Base-by-base conservation (phyloP, 2,888 invertebrate genomes). In the Parelbella ahira region DNA sequence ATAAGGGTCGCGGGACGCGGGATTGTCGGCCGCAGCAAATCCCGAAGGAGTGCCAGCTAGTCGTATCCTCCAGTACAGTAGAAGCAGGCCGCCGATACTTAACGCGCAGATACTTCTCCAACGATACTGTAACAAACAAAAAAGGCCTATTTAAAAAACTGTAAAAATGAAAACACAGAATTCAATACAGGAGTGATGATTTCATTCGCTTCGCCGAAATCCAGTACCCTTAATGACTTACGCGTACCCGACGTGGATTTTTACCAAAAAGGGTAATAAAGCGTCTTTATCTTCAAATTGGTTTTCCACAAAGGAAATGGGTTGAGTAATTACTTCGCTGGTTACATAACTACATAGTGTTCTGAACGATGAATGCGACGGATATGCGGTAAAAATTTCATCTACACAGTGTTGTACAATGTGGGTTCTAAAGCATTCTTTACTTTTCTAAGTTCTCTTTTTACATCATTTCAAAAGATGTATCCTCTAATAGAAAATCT, bases 11-110 rank as follows among this genome's bases (percentile, higher is more conserved):
- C 95, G 92, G n/a, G 98, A 94, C 15, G 97, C 93, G 0, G 98
- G 98, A 87, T 98, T 99, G 89, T 98, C 98, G 2, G 97, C 97
- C 21, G 94, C 93, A 30, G 98, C 95, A 76, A 98, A 98, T 51
- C 93, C 91, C 2, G 94, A 94, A 1, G 91, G 89, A 4, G 89
- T 90, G 37, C 91, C 92, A 57, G 95, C 94, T 48, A 96, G 89
- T 59, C 93, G 91, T 47, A 97, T 83, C 27, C 98, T 91, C 66
- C 94, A 91, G 53, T 92, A 90, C 18, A 95, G 83, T 48, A 96
- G 89, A 6, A 92, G 88, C 10, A 91, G 81, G 5, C 94, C 90
- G 4, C 93, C 91, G 8, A 91, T 88, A 2, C 89, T 88, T 39
- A 97, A 76, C 30, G 93, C 89, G 51, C 91, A 89, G 49, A 94